These are phyloP conservation scores for Palythoa heliodiscus DNA, from an alignment of 92 coral and sea anemone genomes.

Conservation along the genomic window DNA sequence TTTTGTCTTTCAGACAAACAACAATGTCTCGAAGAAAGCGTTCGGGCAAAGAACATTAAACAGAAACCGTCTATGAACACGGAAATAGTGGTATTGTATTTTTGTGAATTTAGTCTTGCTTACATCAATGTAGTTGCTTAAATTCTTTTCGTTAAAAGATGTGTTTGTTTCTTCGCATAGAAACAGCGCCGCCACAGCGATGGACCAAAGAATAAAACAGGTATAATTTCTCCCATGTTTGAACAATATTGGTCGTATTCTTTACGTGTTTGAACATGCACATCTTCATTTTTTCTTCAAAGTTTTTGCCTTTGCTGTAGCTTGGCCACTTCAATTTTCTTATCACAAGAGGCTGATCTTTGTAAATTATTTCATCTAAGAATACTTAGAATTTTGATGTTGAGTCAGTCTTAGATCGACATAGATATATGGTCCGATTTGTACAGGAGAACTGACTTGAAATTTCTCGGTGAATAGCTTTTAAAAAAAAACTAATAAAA, in stretches of 20 bases:
- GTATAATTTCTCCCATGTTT: conserved; percentile 9
- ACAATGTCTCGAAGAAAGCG: conserved; percentile 29
- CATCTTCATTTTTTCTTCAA: neutral
- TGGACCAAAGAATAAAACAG: conserved; percentile 3
- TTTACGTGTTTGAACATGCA: neutral
- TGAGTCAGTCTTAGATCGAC: too few species aligned
- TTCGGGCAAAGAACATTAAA: neutral
- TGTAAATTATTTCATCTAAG: too few species aligned
- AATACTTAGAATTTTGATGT: too few species aligned
- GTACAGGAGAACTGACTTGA: too few species aligned
- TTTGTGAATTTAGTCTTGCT: neutral
- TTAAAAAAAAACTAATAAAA: too few species aligned
- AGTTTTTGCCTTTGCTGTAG: too few species aligned
- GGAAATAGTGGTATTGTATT: conserved; percentile 1
- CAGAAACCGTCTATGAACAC: conserved; percentile 14
- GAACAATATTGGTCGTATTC: neutral
- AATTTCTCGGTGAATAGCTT: too few species aligned
- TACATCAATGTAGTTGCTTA: neutral
- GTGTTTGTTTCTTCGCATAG: conserved; percentile 1
- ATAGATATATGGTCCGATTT: too few species aligned
- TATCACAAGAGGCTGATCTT: too few species aligned
- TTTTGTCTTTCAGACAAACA: conserved; percentile 52
- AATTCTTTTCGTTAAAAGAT: neutral
- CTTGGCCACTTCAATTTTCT: too few species aligned
- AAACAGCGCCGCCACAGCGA: conserved; percentile 13